A percentile compares a stretch with the other conserved stretches of the same genome.
Evolutionary conservation across 2,113 vertebrate genomes (phyloP).

Genomic region (Corythaixoides concolor): DNA sequence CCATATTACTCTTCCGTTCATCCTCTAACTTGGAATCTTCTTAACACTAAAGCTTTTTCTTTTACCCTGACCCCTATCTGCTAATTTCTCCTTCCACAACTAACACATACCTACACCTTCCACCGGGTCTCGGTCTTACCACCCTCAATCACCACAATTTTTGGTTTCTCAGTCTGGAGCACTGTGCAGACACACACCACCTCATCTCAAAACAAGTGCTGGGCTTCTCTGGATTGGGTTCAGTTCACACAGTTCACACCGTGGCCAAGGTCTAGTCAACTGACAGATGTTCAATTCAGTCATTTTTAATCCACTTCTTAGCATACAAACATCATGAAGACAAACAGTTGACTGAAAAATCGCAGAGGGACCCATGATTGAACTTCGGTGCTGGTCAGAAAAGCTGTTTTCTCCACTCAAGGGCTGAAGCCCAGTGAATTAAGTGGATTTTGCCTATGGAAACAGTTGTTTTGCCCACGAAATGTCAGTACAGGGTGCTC

Average conservation of each 20-base stretch:
- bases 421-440: neutral
- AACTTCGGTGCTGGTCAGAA: neutral
- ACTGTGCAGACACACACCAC: accelerated
- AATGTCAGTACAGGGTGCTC: neutral
- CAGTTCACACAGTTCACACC: neutral
- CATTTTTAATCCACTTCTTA: neutral
- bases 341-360: neutral
- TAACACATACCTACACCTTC: neutral
- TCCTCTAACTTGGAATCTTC: neutral
- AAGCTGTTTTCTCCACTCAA: neutral
- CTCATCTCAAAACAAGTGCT: neutral
- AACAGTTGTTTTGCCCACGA: neutral
- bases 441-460: neutral
- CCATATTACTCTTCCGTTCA: neutral
- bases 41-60: neutral
- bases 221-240: neutral
- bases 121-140: accelerated
- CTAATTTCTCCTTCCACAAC: neutral
- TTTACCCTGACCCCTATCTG: neutral
- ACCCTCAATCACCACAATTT: neutral
- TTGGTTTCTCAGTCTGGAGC: neutral
- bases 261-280: neutral
- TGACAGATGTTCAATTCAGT: neutral
- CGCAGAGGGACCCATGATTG: neutral
- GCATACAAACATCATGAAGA: neutral